phyloP scores from a whole-genome alignment of 2,888 invertebrate genomes.

The Nephrotoma guestfalica region DNA sequence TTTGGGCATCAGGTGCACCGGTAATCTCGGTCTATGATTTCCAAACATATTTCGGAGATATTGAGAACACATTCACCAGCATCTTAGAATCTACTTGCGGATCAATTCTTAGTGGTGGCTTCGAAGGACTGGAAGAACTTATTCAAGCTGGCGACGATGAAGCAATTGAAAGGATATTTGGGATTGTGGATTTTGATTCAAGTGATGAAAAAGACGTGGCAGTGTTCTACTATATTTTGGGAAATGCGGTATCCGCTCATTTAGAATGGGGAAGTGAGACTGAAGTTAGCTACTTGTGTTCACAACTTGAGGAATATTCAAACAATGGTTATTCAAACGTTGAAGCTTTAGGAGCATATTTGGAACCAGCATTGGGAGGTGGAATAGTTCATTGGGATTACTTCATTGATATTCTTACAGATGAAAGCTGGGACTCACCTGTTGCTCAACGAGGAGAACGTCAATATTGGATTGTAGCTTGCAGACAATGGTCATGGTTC shows the following conservation, averaged over 20 bases:
- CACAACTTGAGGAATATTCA: not conserved
- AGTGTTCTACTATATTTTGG: not conserved
- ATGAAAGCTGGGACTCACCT: not conserved
- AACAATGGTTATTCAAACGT: not conserved
- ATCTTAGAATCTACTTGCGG: not conserved
- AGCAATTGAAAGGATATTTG: not conserved
- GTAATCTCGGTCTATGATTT: not conserved
- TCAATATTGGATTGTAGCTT: not conserved
- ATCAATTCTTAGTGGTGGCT: not conserved
- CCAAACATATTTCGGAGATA: not conserved
- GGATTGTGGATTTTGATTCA: not conserved
- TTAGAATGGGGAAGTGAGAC: not conserved
- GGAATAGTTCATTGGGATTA: not conserved
- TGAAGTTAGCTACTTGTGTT: not conserved
- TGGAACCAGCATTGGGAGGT: not conserved
- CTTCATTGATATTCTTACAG: not conserved
- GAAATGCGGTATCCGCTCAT: not conserved
- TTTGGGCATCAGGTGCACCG: constrained; percentile 8
- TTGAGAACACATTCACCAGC: not conserved
- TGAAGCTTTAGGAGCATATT: not conserved
- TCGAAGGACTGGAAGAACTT: not conserved
- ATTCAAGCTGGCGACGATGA: not conserved
- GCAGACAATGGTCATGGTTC: not conserved
- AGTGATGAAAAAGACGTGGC: not conserved
- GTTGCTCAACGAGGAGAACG: not conserved